A percentile compares a stretch with the other conserved stretches of the same genome.
phyloP scores from a whole-genome alignment of 2,888 invertebrate genomes.

The Metellina segmentata region DNA sequence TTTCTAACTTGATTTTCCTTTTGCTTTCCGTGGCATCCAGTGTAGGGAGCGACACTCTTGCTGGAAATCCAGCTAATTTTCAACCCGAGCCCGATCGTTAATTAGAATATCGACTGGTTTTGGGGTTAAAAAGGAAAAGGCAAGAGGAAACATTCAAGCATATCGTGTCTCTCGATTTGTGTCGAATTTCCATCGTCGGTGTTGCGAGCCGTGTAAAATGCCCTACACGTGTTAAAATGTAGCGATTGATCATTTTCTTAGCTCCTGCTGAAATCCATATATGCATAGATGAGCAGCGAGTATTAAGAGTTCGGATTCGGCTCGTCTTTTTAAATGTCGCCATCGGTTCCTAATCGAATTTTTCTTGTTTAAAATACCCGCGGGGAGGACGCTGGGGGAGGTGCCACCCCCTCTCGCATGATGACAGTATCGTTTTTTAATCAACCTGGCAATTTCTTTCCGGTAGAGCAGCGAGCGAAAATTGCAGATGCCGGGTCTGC shows the following conservation, averaged over 20 bases:
- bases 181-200: conserved; percentile 64
- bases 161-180: conserved; percentile 61
- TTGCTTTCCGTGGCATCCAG: conserved; percentile 68
- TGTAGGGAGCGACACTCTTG: conserved; percentile 55
- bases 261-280: conserved; percentile 41
- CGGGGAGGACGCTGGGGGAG: conserved; percentile 22
- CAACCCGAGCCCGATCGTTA: conserved; percentile 61
- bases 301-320: conserved; percentile 57
- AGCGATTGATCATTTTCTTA: conserved; percentile 67
- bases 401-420: conserved; percentile 30
- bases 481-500: conserved; percentile 37
- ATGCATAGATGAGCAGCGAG: conserved; percentile 23
- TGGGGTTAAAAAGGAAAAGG: conserved; percentile 68
- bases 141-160: conserved; percentile 60
- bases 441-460: conserved; percentile 56
- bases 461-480: conserved; percentile 9
- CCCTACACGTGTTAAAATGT: conserved; percentile 67
- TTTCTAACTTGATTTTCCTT: conserved; percentile 76
- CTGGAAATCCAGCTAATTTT: conserved; percentile 73
- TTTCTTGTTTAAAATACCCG: conserved; percentile 51
- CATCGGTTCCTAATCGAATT: conserved; percentile 61
- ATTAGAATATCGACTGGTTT: conserved; percentile 75
- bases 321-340: conserved; percentile 57
- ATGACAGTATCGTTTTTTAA: conserved; percentile 74
- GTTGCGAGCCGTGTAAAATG: conserved; percentile 67